phyloP scores from a whole-genome alignment of 2,888 invertebrate species.

The Osedax fenrisi region DNA sequence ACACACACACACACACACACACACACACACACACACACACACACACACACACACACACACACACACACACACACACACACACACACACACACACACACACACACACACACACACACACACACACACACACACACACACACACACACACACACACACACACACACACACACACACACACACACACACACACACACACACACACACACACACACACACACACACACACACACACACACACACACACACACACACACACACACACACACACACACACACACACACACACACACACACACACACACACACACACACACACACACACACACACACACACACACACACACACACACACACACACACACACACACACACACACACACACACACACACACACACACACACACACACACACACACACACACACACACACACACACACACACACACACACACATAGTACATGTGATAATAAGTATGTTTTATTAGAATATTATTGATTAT shows the following conservation, averaged over 20 bases:
- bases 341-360: not conserved
- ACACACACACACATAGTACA: constrained; percentile 5
- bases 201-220: not conserved
- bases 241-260: not conserved
- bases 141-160: constrained; percentile 8
- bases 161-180: constrained; percentile 1
- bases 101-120: constrained; percentile 1
- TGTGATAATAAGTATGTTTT: too few species aligned
- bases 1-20: constrained; percentile 13
- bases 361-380: not conserved
- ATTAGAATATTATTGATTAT: too few species aligned
- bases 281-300: constrained; percentile 17
- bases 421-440: not conserved
- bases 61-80: not conserved
- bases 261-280: constrained; percentile 4
- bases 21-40: constrained; percentile 7
- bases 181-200: not conserved
- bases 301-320: constrained; percentile 9
- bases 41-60: constrained; percentile 24
- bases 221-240: not conserved
- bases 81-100: not conserved
- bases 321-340: constrained; percentile 20
- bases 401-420: constrained; percentile 14
- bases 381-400: constrained; percentile 5
- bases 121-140: not conserved